Evolutionary conservation across 1,140 invertebrate genomes (phyloP).

Genomic region (Neoseiulus cucumeris): DNA sequence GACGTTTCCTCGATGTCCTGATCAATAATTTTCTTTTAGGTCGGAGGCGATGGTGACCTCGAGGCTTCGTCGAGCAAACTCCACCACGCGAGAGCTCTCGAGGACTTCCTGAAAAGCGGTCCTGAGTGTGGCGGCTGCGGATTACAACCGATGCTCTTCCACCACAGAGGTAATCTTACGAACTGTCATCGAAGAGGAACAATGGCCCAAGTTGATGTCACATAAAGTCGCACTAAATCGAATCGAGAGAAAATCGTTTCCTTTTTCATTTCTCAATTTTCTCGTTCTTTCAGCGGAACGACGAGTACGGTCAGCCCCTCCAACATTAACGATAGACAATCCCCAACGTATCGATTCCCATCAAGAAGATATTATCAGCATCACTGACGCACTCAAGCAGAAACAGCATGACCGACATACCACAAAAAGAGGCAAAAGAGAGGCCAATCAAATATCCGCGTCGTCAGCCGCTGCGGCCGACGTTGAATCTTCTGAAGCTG

Average conservation of each 20-base stretch:
- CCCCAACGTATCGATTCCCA: neutral
- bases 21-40: neutral
- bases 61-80: neutral
- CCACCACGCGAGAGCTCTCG: neutral
- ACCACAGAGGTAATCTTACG: neutral
- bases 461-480: neutral
- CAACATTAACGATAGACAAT: too few relatives aligned
- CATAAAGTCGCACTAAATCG: too few relatives aligned
- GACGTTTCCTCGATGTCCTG: too few relatives aligned
- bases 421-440: neutral
- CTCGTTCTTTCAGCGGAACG: too few relatives aligned
- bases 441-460: neutral
- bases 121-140: neutral
- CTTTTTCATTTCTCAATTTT: too few relatives aligned
- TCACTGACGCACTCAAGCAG: neutral
- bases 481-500: neutral
- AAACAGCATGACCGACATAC: neutral
- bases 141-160: conserved; percentile 7
- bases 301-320: too few relatives aligned
- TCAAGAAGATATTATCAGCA: neutral
- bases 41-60: neutral
- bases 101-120: neutral
- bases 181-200: too few relatives aligned
- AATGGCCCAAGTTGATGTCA: too few relatives aligned
- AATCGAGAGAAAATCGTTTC: too few relatives aligned